Evolutionary conservation across 2,113 vertebrate genomes (phyloP).

Genomic region (western clawed frog (Xenopus tropicalis)): DNA sequence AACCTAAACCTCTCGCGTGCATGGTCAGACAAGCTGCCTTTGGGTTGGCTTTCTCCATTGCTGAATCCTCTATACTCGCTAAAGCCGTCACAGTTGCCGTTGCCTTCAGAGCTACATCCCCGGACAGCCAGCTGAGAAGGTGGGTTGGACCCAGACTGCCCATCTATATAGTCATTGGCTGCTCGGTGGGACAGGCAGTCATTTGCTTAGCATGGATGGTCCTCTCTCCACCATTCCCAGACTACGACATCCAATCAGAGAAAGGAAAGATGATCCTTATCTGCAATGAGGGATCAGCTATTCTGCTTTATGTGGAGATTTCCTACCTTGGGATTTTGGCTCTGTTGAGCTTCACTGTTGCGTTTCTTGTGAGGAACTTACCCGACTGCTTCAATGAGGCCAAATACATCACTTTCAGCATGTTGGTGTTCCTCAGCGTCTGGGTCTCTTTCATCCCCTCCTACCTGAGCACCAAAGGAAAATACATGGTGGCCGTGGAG

Average conservation of each 20-base stretch:
- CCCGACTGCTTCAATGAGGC: constrained; percentile 18
- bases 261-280: constrained; percentile 8
- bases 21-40: constrained; percentile 13
- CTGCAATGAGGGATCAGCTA: constrained; percentile 3
- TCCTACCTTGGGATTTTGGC: constrained; percentile 11
- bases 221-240: constrained; percentile 3
- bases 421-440: constrained; percentile 24
- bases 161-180: neutral
- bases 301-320: constrained; percentile 5
- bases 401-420: constrained; percentile 29
- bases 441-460: constrained; percentile 26
- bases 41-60: constrained; percentile 14
- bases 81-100: constrained; percentile 18
- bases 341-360: constrained; percentile 2
- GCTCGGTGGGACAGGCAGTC: neutral
- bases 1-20: neutral
- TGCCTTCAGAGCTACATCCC: constrained; percentile 12
- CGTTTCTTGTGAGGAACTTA: constrained; percentile 13
- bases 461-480: constrained; percentile 27
- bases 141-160: constrained; percentile 16
- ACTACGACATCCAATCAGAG: neutral
- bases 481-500: constrained; percentile 24
- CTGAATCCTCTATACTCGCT: constrained; percentile 17
- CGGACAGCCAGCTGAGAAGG: constrained; percentile 5
- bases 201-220: constrained; percentile 12